phyloP scores from a whole-genome alignment of 2,888 invertebrate genomes.

The Ornithoptera alexandrae region DNA sequence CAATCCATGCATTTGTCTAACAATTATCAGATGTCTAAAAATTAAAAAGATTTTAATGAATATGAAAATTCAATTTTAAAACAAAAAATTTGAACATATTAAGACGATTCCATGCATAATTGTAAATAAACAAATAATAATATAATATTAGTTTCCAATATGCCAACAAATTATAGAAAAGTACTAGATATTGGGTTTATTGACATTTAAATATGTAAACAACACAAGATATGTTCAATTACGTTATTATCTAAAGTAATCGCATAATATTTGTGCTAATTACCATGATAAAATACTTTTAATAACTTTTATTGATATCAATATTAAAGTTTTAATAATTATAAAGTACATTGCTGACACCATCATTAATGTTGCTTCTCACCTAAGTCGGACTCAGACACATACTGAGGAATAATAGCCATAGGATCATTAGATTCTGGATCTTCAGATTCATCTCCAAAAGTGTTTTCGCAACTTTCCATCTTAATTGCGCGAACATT shows the following conservation, averaged over 20 bases:
- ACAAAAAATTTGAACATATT: too few relatives aligned
- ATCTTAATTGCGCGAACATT: slow-evolving; percentile 69
- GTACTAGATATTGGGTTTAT: not conserved
- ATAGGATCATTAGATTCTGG: slow-evolving; percentile 57
- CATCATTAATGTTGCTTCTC: slow-evolving; percentile 34
- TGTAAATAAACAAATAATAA: not conserved
- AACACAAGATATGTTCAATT: not conserved
- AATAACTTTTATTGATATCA: not conserved
- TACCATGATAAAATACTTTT: not conserved
- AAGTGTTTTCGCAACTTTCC: slow-evolving; percentile 60
- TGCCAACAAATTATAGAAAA: not conserved
- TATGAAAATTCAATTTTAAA: too few relatives aligned
- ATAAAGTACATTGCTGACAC: not conserved
- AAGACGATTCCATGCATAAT: too few relatives aligned
- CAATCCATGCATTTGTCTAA: too few relatives aligned
- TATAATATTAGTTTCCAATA: not conserved
- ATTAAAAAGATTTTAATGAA: too few relatives aligned
- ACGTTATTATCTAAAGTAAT: not conserved
- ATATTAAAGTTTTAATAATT: not conserved
- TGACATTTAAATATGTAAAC: not conserved
- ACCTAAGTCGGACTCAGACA: slow-evolving; percentile 74
- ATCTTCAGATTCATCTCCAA: slow-evolving; percentile 49
- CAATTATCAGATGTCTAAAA: too few relatives aligned
- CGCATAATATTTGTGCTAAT: not conserved
- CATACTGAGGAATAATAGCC: slow-evolving; percentile 71